Evolutionary conservation across 2,797 vertebrate species (phyloP).

Genomic region (Ciconia nigra): DNA sequence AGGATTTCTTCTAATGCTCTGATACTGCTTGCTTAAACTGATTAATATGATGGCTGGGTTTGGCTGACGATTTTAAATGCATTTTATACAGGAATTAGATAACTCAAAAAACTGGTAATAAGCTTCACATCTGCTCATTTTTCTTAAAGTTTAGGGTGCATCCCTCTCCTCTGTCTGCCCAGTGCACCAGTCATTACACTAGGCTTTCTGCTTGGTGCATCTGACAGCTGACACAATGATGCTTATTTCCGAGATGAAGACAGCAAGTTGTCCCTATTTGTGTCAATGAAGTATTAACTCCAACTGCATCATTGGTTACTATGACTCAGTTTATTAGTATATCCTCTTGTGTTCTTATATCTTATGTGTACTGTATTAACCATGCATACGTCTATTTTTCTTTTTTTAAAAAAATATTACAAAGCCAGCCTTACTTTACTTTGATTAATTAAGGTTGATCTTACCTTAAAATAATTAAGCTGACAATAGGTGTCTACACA

Average conservation of each 20-base stretch:
- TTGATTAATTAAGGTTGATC: neutral
- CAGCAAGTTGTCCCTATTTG: neutral
- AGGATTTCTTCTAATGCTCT: neutral
- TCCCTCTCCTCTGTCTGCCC: neutral
- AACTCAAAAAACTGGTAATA: neutral
- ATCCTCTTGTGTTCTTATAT: neutral
- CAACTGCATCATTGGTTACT: neutral
- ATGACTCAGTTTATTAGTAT: neutral
- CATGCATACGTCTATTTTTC: neutral
- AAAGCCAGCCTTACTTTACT: neutral
- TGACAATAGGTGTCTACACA: neutral
- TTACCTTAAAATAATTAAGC: slow-evolving; percentile 36
- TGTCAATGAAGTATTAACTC: neutral
- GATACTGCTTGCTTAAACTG: neutral
- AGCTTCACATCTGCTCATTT: neutral
- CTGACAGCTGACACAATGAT: neutral
- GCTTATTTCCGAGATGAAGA: neutral
- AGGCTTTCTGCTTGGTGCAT: neutral
- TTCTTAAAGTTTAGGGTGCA: neutral
- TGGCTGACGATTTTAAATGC: neutral
- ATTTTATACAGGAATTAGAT: neutral
- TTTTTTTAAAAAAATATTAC: neutral
- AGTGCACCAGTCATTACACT: neutral
- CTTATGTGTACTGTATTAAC: neutral
- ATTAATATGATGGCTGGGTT: neutral